Evolutionary conservation across 2,113 vertebrate genomes (phyloP).

Genomic region (Gobio gobio): DNA sequence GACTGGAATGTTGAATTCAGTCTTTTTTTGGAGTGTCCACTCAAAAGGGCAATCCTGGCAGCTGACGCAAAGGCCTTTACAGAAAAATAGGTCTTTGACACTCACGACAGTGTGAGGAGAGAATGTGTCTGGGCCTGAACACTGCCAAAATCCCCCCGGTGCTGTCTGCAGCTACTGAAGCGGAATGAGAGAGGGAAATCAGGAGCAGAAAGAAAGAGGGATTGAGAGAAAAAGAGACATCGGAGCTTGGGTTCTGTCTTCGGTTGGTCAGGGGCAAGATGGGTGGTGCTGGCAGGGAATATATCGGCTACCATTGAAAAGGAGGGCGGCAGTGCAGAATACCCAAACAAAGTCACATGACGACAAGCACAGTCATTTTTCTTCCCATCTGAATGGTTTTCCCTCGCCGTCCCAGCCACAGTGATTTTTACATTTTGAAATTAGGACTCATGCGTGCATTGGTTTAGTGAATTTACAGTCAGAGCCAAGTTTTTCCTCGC

Average conservation of each 20-base stretch:
- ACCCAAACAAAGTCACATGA: conserved; percentile 49
- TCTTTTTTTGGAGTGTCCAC: conserved; percentile 34
- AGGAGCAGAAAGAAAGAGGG: conserved; percentile 29
- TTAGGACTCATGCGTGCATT: too few relatives aligned
- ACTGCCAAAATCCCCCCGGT: conserved; percentile 68
- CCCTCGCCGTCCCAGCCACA: conserved; percentile 7
- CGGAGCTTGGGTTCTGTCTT: conserved; percentile 22
- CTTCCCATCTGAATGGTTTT: conserved; percentile 4
- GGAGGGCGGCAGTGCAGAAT: not conserved
- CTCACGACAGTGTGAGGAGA: conserved; percentile 63
- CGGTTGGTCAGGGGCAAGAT: conserved; percentile 42
- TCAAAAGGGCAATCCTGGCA: conserved; percentile 57
- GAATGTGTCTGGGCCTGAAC: conserved; percentile 70
- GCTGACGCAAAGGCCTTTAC: conserved; percentile 65
- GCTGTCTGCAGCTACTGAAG: conserved; percentile 71
- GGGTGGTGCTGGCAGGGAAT: conserved; percentile 51
- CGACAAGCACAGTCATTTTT: conserved; percentile 10
- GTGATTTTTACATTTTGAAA: not conserved
- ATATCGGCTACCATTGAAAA: conserved; percentile 14
- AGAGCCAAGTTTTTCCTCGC: not conserved
- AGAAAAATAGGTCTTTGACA: conserved; percentile 75
- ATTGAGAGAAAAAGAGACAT: conserved; percentile 41
- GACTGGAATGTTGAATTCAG: conserved; percentile 60
- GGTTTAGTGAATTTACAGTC: not conserved
- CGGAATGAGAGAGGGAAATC: conserved; percentile 62